Conservation (phyloP, 2,113 vertebrate genomes). For the Sterna hirundo region DNA sequence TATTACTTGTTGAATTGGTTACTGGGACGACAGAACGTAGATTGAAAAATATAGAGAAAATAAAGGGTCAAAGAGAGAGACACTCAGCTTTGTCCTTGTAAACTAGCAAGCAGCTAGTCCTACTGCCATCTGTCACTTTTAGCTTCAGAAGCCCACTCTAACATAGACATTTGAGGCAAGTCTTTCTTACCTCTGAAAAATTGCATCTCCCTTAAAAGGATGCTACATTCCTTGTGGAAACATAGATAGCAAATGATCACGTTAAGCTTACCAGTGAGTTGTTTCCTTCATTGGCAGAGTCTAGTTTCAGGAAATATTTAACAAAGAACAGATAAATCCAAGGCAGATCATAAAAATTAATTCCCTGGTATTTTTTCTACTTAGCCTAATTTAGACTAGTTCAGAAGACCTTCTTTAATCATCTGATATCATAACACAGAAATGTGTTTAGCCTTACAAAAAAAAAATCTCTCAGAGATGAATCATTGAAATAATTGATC, state of each 20-base stretch:
- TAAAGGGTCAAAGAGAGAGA: not conserved
- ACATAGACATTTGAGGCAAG: not conserved
- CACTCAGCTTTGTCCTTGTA: slow-evolving; percentile 12
- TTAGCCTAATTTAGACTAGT: slow-evolving; percentile 3
- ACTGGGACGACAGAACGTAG: not conserved
- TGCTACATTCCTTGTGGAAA: not conserved
- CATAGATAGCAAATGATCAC: not conserved
- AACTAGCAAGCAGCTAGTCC: not conserved
- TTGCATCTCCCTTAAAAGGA: not conserved
- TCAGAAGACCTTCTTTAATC: slow-evolving; percentile 15
- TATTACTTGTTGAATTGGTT: slow-evolving; percentile 2
- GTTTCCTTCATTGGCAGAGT: not conserved
- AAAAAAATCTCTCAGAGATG: not conserved
- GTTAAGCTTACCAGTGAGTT: not conserved
- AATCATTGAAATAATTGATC: slow-evolving; percentile 61
- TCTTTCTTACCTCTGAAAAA: not conserved
- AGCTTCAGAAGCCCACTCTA: not conserved
- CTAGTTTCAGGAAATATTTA: not conserved
- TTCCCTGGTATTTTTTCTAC: not conserved
- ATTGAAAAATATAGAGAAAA: not conserved
- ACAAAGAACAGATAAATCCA: not conserved
- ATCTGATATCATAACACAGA: slow-evolving; percentile 17
- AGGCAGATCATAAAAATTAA: not conserved
- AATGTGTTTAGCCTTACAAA: slow-evolving; percentile 36
- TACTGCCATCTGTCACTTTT: not conserved